Conservation (phyloP, 2,113 vertebrate species). For the Urocitellus parryii region DNA sequence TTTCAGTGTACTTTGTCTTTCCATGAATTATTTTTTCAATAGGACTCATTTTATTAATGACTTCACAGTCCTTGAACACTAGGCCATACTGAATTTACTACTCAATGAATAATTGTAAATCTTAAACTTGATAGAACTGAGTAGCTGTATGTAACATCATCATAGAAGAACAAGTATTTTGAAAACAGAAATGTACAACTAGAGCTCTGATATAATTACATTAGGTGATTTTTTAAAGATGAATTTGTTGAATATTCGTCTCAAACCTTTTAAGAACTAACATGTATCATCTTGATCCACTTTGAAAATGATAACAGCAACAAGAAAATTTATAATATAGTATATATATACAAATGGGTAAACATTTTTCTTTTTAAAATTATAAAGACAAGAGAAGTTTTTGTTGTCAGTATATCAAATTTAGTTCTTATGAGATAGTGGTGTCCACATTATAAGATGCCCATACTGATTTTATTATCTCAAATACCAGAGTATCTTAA, state of each 20-base stretch:
- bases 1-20: conserved; percentile 57
- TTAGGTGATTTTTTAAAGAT: neutral
- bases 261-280: neutral
- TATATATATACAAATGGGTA: neutral
- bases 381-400: neutral
- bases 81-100: conserved; percentile 64
- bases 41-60: conserved; percentile 73
- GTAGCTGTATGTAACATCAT: conserved; percentile 50
- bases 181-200: too few species aligned
- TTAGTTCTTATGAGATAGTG: neutral
- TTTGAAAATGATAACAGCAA: neutral
- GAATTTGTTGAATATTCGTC: neutral
- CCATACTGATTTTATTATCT: conserved; percentile 18
- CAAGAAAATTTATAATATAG: neutral
- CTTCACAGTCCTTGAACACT: conserved; percentile 62
- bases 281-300: neutral
- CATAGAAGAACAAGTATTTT: neutral
- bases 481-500: conserved; percentile 1
- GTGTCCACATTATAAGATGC: neutral
- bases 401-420: neutral
- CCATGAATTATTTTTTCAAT: conserved; percentile 71
- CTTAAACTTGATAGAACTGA: conserved; percentile 61
- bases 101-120: conserved; percentile 72
- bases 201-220: neutral
- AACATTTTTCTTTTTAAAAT: conserved; percentile 1